Conservation (phyloP, 2,113 vertebrate genomes). For the Dasypus novemcinctus region DNA sequence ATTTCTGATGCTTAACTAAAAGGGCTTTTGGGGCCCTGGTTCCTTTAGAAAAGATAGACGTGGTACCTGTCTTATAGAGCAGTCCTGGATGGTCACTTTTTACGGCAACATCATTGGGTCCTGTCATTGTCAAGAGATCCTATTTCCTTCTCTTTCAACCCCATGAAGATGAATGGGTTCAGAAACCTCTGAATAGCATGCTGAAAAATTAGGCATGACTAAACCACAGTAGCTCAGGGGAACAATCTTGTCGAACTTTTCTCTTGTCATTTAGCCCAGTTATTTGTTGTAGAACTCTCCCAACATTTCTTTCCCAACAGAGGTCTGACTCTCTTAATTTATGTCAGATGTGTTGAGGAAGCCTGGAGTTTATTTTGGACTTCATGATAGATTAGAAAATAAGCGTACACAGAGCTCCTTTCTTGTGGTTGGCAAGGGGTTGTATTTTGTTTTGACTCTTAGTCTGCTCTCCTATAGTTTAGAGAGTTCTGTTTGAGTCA, state of each 20-base stretch:
- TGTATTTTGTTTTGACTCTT: constrained; percentile 45
- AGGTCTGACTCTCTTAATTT: constrained; percentile 52
- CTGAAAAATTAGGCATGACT: constrained; percentile 45
- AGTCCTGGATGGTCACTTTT: background rate
- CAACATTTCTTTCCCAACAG: constrained; percentile 1
- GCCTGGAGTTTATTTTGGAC: constrained; percentile 67
- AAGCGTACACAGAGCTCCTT: constrained; percentile 30
- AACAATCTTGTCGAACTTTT: constrained; percentile 51
- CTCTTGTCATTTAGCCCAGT: constrained; percentile 50
- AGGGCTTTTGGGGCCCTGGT: background rate
- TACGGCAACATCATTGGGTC: background rate
- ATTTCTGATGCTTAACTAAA: constrained; percentile 36
- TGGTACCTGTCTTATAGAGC: background rate
- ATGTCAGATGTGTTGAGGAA: constrained; percentile 48
- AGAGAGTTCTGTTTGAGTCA: background rate
- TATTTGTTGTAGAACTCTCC: background rate
- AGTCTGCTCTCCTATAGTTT: background rate
- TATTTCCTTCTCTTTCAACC: background rate
- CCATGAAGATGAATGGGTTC: background rate
- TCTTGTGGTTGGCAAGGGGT: constrained; percentile 45
- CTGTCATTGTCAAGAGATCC: constrained; percentile 32
- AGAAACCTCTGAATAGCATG: constrained; percentile 51
- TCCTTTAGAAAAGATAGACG: constrained; percentile 1
- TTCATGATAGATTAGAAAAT: constrained; percentile 55
- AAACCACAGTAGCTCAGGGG: constrained; percentile 52